phyloP scores from a whole-genome alignment of 2,888 invertebrate species.

The Alcis repandata region DNA sequence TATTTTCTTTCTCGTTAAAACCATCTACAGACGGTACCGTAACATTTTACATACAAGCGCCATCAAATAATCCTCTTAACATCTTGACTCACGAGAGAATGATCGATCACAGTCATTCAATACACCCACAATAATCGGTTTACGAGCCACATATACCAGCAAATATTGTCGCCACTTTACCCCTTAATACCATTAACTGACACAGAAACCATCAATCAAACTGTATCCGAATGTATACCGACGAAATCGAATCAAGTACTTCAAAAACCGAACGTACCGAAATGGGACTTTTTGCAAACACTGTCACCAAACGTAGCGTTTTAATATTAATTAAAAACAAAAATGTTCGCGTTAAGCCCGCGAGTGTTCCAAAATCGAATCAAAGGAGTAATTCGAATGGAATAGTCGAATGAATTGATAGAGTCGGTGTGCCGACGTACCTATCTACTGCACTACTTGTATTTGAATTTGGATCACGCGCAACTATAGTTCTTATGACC shows the following conservation, averaged over 20 bases:
- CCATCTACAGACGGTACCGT: not conserved
- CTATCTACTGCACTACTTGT: constrained; percentile 9
- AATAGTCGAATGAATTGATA: constrained; percentile 64
- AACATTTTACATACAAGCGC: constrained; percentile 7
- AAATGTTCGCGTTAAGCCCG: constrained; percentile 71
- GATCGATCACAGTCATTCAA: constrained; percentile 40
- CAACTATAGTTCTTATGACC: constrained; percentile 19
- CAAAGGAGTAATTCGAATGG: constrained; percentile 78
- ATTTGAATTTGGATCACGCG: constrained; percentile 2
- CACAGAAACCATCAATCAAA: constrained; percentile 51
- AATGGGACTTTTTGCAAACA: constrained; percentile 63
- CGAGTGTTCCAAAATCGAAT: constrained; percentile 72
- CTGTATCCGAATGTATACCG: constrained; percentile 33
- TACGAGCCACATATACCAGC: constrained; percentile 27
- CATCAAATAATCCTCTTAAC: constrained; percentile 25
- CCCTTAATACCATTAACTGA: constrained; percentile 45
- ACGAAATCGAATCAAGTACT: constrained; percentile 56
- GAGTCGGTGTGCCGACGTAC: constrained; percentile 42
- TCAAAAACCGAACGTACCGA: constrained; percentile 47
- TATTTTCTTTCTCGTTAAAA: not conserved
- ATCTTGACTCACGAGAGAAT: constrained; percentile 27
- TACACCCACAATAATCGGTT: constrained; percentile 35
- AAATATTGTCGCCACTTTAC: constrained; percentile 41
- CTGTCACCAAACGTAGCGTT: constrained; percentile 60
- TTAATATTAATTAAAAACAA: constrained; percentile 81